Percentiles rank a stretch among this genome's conserved stretches.
Conservation (phyloP, 2,797 vertebrate genomes). For the Anniella stebbinsi region DNA sequence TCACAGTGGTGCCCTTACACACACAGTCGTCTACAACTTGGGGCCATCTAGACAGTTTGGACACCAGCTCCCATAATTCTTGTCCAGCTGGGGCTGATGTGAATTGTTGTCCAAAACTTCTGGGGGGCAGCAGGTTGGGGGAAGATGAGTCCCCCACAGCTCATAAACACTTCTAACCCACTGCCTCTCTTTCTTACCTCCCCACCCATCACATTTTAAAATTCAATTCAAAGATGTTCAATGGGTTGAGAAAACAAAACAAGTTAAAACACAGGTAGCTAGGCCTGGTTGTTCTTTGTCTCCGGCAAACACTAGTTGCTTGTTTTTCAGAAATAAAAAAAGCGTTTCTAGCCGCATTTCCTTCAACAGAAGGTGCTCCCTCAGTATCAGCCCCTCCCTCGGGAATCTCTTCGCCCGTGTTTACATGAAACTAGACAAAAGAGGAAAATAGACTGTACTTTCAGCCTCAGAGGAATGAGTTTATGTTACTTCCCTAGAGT, state of each 20-base stretch:
- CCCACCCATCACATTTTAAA: too few relatives aligned
- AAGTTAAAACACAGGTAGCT: neutral
- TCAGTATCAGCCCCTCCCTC: conserved; percentile 35
- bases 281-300: neutral
- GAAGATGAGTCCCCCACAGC: neutral
- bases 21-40: too few relatives aligned
- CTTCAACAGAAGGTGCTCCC: neutral
- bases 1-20: too few relatives aligned
- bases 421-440: conserved; percentile 41
- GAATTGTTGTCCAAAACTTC: too few relatives aligned
- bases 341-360: neutral
- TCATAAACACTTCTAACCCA: neutral
- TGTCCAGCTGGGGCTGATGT: too few relatives aligned
- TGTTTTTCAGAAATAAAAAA: neutral
- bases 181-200: neutral
- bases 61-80: too few relatives aligned
- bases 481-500: neutral
- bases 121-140: too few relatives aligned
- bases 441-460: neutral
- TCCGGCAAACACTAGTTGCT: neutral
- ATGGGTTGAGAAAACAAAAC: too few relatives aligned
- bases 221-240: neutral
- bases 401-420: conserved; percentile 17
- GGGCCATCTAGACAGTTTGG: too few relatives aligned
- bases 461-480: neutral